Conservation (phyloP, 2,113 vertebrate genomes). For the Thalassoma bifasciatum region DNA sequence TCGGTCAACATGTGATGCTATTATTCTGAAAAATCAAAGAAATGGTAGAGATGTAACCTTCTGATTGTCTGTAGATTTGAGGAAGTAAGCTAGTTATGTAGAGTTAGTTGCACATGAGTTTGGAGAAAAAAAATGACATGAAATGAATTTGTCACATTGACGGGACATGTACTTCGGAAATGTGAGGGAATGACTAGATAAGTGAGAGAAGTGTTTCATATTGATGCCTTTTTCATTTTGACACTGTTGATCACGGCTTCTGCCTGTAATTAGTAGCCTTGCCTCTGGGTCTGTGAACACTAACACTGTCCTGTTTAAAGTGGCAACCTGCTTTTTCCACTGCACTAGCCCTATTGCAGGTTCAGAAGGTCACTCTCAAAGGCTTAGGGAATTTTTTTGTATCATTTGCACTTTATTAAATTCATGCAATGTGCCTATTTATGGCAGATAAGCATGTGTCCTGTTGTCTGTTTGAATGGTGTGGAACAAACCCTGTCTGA, state of each 20-base stretch:
- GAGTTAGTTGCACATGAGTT: conserved; percentile 45
- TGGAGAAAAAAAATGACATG: conserved; percentile 15
- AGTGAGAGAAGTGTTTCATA: conserved; percentile 28
- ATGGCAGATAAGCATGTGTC: conserved; percentile 46
- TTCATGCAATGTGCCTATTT: conserved; percentile 72
- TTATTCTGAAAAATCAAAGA: conserved; percentile 27
- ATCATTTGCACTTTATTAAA: conserved; percentile 82
- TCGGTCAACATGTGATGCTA: conserved; percentile 13
- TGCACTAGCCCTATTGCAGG: conserved; percentile 52
- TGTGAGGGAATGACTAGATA: conserved; percentile 16
- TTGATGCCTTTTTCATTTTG: conserved; percentile 55
- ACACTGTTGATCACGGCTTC: conserved; percentile 56
- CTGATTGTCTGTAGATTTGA: conserved; percentile 62
- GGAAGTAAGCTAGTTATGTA: conserved; percentile 40
- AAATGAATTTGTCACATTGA: conserved; percentile 28
- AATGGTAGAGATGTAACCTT: conserved; percentile 39
- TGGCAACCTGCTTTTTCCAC: conserved; percentile 58
- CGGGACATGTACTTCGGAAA: conserved; percentile 17
- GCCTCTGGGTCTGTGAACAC: conserved; percentile 36
- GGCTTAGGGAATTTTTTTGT: conserved; percentile 69
- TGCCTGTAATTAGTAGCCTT: conserved; percentile 53
- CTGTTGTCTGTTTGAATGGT: conserved; percentile 35
- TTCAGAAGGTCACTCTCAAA: conserved; percentile 38
- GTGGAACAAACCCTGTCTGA: not conserved
- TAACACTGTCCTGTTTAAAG: conserved; percentile 12